phyloP scores from a whole-genome alignment of 2,113 vertebrate species.

The Solenodon paradoxus region DNA sequence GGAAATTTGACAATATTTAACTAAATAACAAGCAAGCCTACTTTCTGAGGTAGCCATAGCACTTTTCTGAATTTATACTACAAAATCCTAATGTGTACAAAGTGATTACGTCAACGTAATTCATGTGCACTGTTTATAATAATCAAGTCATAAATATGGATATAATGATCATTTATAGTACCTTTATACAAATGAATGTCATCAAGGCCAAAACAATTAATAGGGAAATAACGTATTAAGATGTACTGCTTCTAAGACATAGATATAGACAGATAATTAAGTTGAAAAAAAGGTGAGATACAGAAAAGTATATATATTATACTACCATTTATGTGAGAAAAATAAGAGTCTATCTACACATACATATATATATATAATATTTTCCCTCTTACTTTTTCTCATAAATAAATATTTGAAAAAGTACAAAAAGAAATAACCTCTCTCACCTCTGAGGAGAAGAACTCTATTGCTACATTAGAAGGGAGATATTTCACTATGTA shows the following conservation, averaged over 20 bases:
- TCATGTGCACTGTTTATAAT: neutral
- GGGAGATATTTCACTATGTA: neutral
- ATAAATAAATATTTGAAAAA: neutral
- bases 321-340: neutral
- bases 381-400: neutral
- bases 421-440: neutral
- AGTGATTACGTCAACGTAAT: neutral
- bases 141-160: neutral
- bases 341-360: neutral
- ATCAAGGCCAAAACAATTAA: neutral
- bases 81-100: neutral
- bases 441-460: neutral
- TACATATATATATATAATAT: neutral
- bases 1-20: neutral
- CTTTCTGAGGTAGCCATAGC: neutral
- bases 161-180: neutral
- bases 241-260: neutral
- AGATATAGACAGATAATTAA: neutral
- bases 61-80: neutral
- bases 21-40: neutral
- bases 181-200: neutral
- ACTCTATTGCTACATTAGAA: neutral
- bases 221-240: neutral
- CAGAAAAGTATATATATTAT: neutral
- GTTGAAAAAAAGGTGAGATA: neutral